Base-by-base conservation (phyloP, 1,140 invertebrate species). In the Drosophila pseudoananassae region DNA sequence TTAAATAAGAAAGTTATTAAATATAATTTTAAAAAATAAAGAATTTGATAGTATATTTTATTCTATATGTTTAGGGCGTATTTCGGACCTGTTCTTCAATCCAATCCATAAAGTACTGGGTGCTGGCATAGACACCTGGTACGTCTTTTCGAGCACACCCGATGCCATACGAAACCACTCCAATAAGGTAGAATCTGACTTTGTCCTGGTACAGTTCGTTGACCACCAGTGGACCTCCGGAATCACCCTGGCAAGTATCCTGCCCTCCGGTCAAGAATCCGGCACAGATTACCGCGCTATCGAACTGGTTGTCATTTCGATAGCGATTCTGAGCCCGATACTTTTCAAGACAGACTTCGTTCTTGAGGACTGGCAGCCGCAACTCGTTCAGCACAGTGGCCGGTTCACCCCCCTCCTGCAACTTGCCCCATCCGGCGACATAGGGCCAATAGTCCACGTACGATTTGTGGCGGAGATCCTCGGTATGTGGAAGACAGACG, bases 171-270 rank as follows among this genome's bases (percentile, higher is more conserved):
- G 95, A 95, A 0, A 96, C 95, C 0, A 96, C 92, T 2, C 95
- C 96, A 52, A 96, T 93, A 46, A 94, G 90, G 64, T 94, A 94
- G 76, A 92, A 95, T 12, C 76, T 61, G 6, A 79, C 33, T 49
- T 66, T 20, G 14, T 31, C 51, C 12, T 57, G 12, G 23, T 38
- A 20, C 2, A 27, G 57, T 57, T 92, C 88, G 33, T 92, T 92
- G 27, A 92, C 90, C 95, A 97, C 96, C 4, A 97, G 82, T 1
- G 97, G 96, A 17, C 97, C 97, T 7, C 96, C 96, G 27, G 96
- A 97, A 91, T 97, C 97, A 17, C 96, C 95, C 91, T 96, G 95
- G 83, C 97, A 98, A 10, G 96, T 94, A 91, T 98, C 97, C 85
- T 95, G 95, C 20, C 95, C 95, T 1, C 96, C 96, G 3, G 85